Base-by-base conservation (phyloP, 2,888 invertebrate genomes). In the Hirtodrosophila cameraria region DNA sequence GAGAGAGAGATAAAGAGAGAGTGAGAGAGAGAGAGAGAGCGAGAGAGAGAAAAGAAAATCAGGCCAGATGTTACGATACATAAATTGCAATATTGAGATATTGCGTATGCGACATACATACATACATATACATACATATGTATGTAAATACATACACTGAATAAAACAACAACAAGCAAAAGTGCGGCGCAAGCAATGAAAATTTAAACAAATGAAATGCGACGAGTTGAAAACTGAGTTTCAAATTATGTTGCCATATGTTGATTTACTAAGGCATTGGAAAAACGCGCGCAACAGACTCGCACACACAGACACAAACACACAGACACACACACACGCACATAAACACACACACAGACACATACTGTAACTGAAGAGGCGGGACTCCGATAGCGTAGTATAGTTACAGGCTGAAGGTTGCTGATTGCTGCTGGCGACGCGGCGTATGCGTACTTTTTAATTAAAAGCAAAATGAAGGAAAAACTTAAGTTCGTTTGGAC, bases 181-280 rank as follows among this genome's bases (percentile, higher is more conserved):
- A 45, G 15, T 50, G 50, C 23, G 30, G 30, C 36, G 8, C 12
- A 31, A 58, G 12, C 39, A 39, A 43, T 9, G 31, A 28, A 53
- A 63, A 39, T 43, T 53, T 39, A 45, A 58, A 36, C 59, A 58
- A 61, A 61, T 70, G 41, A 38, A 76, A 63, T 58, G 55, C 54
- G 74, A 53, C 54, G 74, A 49, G 43, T 66, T 57, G 28, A 65
- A 64, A 84, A 65, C 42, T 36, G 45, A 23, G 23, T 28, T 20
- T 42, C 54, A 8, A 74, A 77, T 70, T 84, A 77, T 67, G 82
- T 65, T 79, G 78, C 79, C 79, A 79, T 81, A 81, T 81, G 80
- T 65, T 86, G 62, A 58, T 36, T 60, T 65, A 20, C 61, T n/a
- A 41, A 42, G 62, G 43, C 43, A 27, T 43, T 15, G n/a, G 38